Conservation (phyloP, 2,797 vertebrate genomes). For the Hippoglossus hippoglossus region DNA sequence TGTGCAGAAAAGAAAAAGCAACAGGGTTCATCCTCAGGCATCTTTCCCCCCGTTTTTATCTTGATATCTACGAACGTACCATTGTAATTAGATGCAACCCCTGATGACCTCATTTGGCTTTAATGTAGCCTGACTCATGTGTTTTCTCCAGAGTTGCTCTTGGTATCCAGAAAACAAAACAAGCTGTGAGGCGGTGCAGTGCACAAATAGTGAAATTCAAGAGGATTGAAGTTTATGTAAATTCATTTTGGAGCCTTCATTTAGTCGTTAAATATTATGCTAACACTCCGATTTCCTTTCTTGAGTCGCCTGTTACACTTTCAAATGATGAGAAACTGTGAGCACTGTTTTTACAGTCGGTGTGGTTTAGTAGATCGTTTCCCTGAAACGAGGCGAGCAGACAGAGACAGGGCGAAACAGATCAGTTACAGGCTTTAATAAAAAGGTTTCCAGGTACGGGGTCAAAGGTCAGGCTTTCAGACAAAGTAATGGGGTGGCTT, state of each 20-base stretch:
- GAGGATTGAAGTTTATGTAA: neutral
- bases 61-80: neutral
- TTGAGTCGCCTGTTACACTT: conserved; percentile 14
- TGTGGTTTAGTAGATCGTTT: conserved; percentile 36
- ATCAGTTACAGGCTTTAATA: conserved; percentile 43
- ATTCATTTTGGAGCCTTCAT: neutral
- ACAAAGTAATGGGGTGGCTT: conserved; percentile 25
- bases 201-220: neutral
- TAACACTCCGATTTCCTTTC: neutral
- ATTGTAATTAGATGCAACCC: neutral
- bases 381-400: conserved; percentile 44
- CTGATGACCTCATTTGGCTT: conserved; percentile 15
- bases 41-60: neutral
- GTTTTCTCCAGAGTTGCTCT: conserved; percentile 2
- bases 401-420: conserved; percentile 28
- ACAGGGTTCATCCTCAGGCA: neutral
- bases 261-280: neutral
- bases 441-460: conserved; percentile 33
- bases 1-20: no score
- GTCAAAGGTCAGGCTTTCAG: conserved; percentile 44
- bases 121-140: neutral
- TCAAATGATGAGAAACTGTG: conserved; percentile 24
- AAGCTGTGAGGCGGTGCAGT: neutral
- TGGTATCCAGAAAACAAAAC: neutral
- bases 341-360: conserved; percentile 28